Evolutionary conservation across 2,797 vertebrate genomes (phyloP), one percentile per base, ranked within the genome.

Genomic region (Lophius americanus): DNA sequence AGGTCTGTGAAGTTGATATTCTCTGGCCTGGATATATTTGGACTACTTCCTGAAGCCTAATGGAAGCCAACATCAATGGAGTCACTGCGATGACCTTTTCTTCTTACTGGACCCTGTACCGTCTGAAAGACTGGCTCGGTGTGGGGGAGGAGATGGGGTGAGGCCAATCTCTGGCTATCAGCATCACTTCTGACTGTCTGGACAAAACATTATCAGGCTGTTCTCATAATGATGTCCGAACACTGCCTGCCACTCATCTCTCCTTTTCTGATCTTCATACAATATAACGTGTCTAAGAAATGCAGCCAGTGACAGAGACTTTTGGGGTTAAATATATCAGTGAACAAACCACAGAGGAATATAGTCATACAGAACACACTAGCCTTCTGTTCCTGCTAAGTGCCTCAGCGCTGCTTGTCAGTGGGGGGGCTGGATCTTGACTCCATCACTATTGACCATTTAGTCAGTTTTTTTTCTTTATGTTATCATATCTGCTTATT

Each of bases 401-500:
- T 69, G 80, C 53, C 70, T 67, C 64, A 59, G 68, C 38, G 59
- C 57, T 61, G 68, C 67, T 67, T 73, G 79, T 72, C 39, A 67
- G 61, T 39, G 72, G 76, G 10, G 58, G 71, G 82, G 79, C 76
- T 72, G 73, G 61, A 82, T 79, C 83, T 73, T 65, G 73, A 76
- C 76, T 54, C 66, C 37, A 75, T 64, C 76, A 85, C 76, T 91
- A 87, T 83, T 92, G 87, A 92, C 90, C 86, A 87, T 73, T 79
- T 83, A 72, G 66, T 73, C 70, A 73, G 73, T 82, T 83, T 90
- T 92, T 91, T 82, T 83, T 90, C 92, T 91, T 88, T 78, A 78
- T 84, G 81, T 80, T 87, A 75, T 89, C 84, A 86, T 91, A 81
- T 77, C 84, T 81, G 74, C 78, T 86, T 92, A 93, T 94, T 92